Evolutionary conservation across 1,140 invertebrate genomes (phyloP).

Genomic region (Paramacrobiotus metropolitanus): DNA sequence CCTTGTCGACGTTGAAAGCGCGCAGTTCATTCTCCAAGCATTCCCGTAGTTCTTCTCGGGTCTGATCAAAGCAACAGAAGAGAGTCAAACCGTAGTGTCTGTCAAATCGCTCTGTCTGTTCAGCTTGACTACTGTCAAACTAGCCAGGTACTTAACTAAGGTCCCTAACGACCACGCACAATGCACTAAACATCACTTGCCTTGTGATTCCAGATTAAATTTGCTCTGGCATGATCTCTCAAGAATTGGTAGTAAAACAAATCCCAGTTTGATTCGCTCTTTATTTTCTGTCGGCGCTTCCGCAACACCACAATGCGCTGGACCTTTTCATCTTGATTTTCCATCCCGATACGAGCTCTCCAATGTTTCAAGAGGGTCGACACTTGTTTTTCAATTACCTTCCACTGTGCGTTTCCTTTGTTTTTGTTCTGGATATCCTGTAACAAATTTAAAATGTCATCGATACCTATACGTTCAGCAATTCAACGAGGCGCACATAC

Average conservation of each 20-base stretch:
- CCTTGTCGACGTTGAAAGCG: conserved; percentile 64
- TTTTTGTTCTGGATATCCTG: conserved; percentile 17
- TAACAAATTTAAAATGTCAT: conserved; percentile 5
- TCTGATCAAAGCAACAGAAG: conserved; percentile 31
- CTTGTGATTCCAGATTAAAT: conserved; percentile 97
- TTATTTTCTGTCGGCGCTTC: conserved; percentile 60
- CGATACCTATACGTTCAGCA: background rate
- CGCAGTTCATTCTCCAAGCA: conserved; percentile 80
- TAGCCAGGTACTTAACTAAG: too few species aligned
- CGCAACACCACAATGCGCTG: conserved; percentile 63
- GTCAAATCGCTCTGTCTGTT: conserved; percentile 9
- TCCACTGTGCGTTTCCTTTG: conserved; percentile 22
- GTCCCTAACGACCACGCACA: too few species aligned
- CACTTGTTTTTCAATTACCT: conserved; percentile 30
- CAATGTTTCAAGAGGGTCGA: conserved; percentile 66
- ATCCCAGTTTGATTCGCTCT: conserved; percentile 70
- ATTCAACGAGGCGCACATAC: conserved; percentile 35
- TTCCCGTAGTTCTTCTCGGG: conserved; percentile 73
- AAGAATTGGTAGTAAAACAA: conserved; percentile 89
- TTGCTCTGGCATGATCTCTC: conserved; percentile 76
- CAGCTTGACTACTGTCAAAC: too few species aligned
- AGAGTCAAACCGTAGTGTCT: conserved; percentile 9
- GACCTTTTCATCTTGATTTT: conserved; percentile 35
- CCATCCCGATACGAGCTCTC: conserved; percentile 45
- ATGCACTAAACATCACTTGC: conserved; percentile 22